Base-by-base conservation (phyloP, 1,140 invertebrate species). In the Cepaea nemoralis region DNA sequence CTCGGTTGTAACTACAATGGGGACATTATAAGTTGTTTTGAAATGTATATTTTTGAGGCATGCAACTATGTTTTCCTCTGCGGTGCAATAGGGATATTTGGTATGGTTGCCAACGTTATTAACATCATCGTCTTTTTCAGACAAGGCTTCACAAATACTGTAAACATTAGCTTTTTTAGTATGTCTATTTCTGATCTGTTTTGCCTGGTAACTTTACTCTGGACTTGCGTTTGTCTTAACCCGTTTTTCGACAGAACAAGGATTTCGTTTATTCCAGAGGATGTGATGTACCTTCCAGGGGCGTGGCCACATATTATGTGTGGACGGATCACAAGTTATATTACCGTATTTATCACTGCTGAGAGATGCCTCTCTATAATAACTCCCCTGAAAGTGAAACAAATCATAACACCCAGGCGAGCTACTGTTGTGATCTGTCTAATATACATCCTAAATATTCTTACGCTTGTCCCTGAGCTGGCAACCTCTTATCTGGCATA, bases 321-420 rank as follows among this genome's bases (percentile, higher is more conserved):
- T 24, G 31, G 33, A 14, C 31, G 76, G 22, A 78, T 59, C 27
- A 66, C 76, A 27, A 42, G 55, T 35, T 78, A 33, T 31, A 78
- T 78, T 1, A 78, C 76, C 22, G 76, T 59, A 5, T 78, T 35
- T 59, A 27, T 78, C 5, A 78, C 55, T 8, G 37, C 39, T 67
- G 76, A 78, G 45, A 35, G 76, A 22, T 78, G 22, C 45, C 59
- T 78, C 16, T 78, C 14, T 45, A 59, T 78, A 2, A 22, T 39
- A 10, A 8, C 27, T 10, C 76, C 76, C 8, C 39, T 78, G 3
- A 78, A 78, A 40, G 39, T 66, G 6, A 78, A 78, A 67, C 24
- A 66, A 33, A 27, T 66, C 10, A 45, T 78, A 22, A 78, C 55
- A 24, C 31, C 55, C 19, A 35, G 39, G 1, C 6, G 59, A 59